phyloP scores from a whole-genome alignment of 2,797 vertebrate genomes.

The Petrocephalus schoutedeni region DNA sequence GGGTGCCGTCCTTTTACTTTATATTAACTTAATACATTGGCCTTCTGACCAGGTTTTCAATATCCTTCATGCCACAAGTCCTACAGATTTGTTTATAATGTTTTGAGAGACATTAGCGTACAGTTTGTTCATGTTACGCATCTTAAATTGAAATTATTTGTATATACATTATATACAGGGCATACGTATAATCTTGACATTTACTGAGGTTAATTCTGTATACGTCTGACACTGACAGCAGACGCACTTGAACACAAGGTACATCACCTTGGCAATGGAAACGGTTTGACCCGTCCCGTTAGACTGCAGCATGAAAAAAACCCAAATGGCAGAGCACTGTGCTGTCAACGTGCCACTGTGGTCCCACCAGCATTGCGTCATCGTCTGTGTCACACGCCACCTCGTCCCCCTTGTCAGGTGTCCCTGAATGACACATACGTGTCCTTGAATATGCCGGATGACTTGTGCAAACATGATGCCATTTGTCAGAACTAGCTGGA shows the following conservation, averaged over 20 bases:
- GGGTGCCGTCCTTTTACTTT: not conserved
- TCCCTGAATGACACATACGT: not conserved
- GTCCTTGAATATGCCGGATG: constrained; percentile 4
- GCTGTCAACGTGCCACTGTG: not conserved
- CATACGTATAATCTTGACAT: not conserved
- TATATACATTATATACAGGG: not conserved
- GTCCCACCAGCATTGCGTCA: constrained; percentile 4
- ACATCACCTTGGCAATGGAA: not conserved
- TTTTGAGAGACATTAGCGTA: not conserved
- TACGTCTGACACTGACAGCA: not conserved
- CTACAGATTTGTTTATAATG: not conserved
- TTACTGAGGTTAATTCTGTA: not conserved
- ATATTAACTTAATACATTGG: not conserved
- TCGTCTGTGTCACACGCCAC: not conserved
- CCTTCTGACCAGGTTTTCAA: not conserved
- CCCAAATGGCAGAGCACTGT: not conserved
- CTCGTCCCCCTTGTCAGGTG: not conserved
- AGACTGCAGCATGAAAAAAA: not conserved
- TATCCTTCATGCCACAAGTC: not conserved
- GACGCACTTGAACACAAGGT: not conserved
- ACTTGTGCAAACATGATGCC: constrained; percentile 7
- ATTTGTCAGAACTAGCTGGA: not conserved
- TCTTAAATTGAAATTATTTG: not conserved
- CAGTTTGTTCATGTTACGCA: not conserved
- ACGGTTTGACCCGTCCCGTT: not conserved